These are phyloP conservation scores for Temnopleurus reevesii DNA, from an alignment of 53 echinoderm and acorn worm species.

Conservation along the genomic window DNA sequence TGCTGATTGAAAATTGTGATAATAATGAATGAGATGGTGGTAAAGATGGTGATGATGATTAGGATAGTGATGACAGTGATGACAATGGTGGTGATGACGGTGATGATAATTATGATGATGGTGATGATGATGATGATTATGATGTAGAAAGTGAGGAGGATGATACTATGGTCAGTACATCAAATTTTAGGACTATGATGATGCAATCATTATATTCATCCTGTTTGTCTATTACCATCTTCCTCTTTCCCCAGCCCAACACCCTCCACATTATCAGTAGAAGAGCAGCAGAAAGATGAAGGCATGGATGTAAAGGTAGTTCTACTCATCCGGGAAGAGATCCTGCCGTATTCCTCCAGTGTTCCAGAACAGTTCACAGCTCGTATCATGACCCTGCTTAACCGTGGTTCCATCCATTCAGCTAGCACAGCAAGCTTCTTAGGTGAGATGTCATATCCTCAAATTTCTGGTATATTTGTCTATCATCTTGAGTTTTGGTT, in stretches of 20 bases:
- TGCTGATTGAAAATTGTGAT: neutral
- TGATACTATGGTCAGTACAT: neutral
- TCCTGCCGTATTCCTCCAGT: slow-evolving; percentile 79
- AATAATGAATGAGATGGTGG: neutral
- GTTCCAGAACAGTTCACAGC: slow-evolving; percentile 86
- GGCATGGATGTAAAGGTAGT: slow-evolving; percentile 85
- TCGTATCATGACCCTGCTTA: slow-evolving; percentile 89
- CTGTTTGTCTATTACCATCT: neutral
- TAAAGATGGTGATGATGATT: no score
- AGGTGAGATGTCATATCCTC: slow-evolving; percentile 73
- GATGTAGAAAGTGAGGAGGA: neutral
- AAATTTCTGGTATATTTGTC: neutral
- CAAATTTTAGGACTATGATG: neutral
- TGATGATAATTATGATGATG: neutral
- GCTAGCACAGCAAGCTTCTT: slow-evolving; percentile 91
- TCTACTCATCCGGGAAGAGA: slow-evolving; percentile 80
- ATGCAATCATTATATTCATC: no score
- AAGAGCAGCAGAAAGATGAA: slow-evolving; percentile 95
- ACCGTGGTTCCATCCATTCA: slow-evolving; percentile 96
- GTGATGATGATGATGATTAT: neutral
- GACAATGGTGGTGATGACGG: neutral
- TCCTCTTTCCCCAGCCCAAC: slow-evolving; percentile 66
- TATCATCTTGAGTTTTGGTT: no score
- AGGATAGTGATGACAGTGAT: no score
- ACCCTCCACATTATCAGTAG: slow-evolving; percentile 83